phyloP scores from a whole-genome alignment of 2,113 vertebrate genomes.

The Cichladusa arquata region DNA sequence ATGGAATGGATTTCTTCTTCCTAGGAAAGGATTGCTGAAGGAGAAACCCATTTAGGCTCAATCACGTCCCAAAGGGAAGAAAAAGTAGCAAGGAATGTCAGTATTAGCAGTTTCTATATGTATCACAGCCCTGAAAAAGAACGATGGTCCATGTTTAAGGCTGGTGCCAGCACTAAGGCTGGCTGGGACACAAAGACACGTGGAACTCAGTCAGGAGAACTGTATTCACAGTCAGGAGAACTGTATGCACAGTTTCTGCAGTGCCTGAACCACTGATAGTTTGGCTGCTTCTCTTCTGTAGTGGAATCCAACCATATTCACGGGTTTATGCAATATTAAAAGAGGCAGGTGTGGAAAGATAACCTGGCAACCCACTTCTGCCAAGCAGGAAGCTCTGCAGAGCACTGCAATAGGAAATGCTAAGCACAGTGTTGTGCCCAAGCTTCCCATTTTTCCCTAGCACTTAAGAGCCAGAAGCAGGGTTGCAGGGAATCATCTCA shows the following conservation, averaged over 20 bases:
- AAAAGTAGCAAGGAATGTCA: neutral
- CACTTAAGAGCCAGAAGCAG: neutral
- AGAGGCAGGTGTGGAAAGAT: neutral
- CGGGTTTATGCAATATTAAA: neutral
- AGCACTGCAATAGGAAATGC: neutral
- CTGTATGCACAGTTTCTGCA: neutral
- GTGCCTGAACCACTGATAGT: rapidly evolving
- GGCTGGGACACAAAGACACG: neutral
- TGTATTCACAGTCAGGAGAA: neutral
- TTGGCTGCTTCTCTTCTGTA: neutral
- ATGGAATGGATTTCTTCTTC: neutral
- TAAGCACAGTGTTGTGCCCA: neutral
- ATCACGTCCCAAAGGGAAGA: neutral
- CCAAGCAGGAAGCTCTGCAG: neutral
- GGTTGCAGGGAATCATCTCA: neutral
- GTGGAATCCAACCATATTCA: neutral
- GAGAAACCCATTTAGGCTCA: neutral
- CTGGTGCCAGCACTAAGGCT: neutral
- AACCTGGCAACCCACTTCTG: neutral
- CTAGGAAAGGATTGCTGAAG: neutral
- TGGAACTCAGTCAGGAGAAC: neutral
- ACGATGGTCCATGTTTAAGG: neutral
- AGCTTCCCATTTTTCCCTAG: neutral
- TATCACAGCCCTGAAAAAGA: neutral
- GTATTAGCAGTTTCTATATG: neutral